Evolutionary conservation across 2,888 invertebrate species (phyloP), one percentile per base, ranked within the genome.

Genomic region (Zaprionus lineosus): DNA sequence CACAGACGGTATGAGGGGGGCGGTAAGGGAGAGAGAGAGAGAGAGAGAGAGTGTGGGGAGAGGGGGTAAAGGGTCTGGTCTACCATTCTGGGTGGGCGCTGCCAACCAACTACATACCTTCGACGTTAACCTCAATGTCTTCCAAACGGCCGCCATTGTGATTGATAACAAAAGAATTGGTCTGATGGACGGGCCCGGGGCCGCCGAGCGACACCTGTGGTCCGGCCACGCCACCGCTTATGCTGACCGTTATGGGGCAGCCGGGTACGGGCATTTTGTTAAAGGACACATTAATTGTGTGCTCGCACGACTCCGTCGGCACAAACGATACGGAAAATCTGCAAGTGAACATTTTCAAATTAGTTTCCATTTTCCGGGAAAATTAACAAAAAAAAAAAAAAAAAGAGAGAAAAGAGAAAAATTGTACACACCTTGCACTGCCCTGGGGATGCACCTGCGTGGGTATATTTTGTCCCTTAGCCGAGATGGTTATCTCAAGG

Each of bases 301-400:
- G 98, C 89, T 97, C 96, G 88, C 97, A 97, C 24, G 97, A 94
- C 89, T 97, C 97, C 19, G 97, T 95, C 44, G 99, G 98, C 66
- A 97, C 95, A 90, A 99, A 99, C 81, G 98, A 97, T 57, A 99
- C 99, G 66, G 97, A 95, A 91, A 99, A 99, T 87, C 96, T 93
- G 34, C 19, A 71, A 72, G 4, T 1, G 16, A 18, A 40, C n/a
- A n/a, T n/a, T n/a, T n/a, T n/a, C n/a, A n/a, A n/a, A n/a, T n/a
- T n/a, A n/a, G n/a, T n/a, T n/a, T n/a, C n/a, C n/a, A n/a, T n/a
- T n/a, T n/a, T n/a, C n/a, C n/a, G n/a, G n/a, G n/a, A n/a, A n/a
- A n/a, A n/a, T n/a, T n/a, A n/a, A n/a, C n/a, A n/a, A n/a, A n/a
- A n/a, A n/a, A n/a, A n/a, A n/a, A n/a, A n/a, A n/a, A n/a, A 15